Percentiles rank a stretch among this genome's conserved stretches.
Conservation (phyloP, 2,888 invertebrate genomes). For the Smittia sp. region DNA sequence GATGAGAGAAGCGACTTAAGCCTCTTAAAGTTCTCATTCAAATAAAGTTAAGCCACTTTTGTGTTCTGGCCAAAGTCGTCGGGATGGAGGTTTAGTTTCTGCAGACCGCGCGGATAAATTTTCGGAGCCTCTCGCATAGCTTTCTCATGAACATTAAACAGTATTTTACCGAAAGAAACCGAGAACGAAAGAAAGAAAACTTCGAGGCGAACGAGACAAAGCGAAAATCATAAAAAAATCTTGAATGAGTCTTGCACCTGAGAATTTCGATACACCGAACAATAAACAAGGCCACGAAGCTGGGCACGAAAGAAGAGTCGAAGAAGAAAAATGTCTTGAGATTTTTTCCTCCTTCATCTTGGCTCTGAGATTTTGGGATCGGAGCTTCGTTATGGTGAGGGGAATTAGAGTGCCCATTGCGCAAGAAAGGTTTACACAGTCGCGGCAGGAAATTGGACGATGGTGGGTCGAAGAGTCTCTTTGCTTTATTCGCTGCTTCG, state of each 20-base stretch:
- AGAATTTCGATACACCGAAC: conserved; percentile 38
- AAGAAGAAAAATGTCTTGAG: conserved; percentile 31
- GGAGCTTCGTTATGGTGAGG: neutral
- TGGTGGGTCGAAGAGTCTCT: neutral
- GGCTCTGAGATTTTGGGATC: neutral
- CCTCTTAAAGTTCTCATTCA: neutral
- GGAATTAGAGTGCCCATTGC: neutral
- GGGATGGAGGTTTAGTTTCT: neutral
- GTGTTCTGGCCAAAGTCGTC: neutral
- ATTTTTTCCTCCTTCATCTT: neutral
- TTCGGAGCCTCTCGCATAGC: too few relatives aligned
- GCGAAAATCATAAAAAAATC: conserved; percentile 34
- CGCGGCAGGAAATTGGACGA: neutral
- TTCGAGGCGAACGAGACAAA: conserved; percentile 33
- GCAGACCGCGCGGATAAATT: neutral
- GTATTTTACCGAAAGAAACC: conserved; percentile 34
- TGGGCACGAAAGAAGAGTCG: conserved; percentile 35
- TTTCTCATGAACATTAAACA: conserved; percentile 41
- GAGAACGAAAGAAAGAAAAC: conserved; percentile 12
- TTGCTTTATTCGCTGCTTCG: too few relatives aligned
- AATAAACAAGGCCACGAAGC: conserved; percentile 41
- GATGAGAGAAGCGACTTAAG: neutral
- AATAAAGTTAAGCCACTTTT: neutral
- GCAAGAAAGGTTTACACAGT: neutral
- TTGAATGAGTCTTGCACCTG: conserved; percentile 40